Evolutionary conservation across 2,113 vertebrate species (phyloP), one percentile per base, ranked within the genome.

Genomic region (Accipiter virgatus): DNA sequence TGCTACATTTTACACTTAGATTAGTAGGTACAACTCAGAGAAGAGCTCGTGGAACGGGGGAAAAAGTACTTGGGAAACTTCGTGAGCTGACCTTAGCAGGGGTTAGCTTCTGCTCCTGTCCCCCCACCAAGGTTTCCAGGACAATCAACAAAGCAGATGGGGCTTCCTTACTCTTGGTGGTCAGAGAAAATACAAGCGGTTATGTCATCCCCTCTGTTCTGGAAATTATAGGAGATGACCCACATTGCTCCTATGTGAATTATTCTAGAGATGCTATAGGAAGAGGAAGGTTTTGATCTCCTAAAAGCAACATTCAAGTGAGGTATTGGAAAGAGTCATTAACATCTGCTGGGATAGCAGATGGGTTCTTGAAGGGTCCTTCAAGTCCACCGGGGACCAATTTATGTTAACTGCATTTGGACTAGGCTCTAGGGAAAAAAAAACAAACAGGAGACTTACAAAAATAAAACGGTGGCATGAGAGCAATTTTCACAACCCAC

Each of bases 401-500:
- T 52, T 66, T 52, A 52, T 16, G 9, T 53, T 45, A 81, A 45
- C 32, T 29, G 10, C 4, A 1, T 63, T 74, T 84, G 20, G 14
- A 74, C 68, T 58, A 36, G 42, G 13, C 36, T 53, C 34, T 17
- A 48, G 20, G 55, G 29, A 48, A 74, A 62, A 71, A 66, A 13
- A 42, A 40, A 5, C 21, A 71, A 62, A 42, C 8, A 22, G 45
- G 53, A 42, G 38, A n/a, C 47, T n/a, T 78, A n/a, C 3, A 58
- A 63, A 74, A 73, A 50, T n/a, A 25, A 4, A 48, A 61, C 0
- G 0, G 15, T 16, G 12, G 8, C 10, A 11, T 11, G 38, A 38
- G 7, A 66, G 34, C 56, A 72, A 16, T 53, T 87, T 75, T 75
- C 34, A 75, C 12, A 36, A 29, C 18, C 23, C 6, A 32, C 8